Evolutionary conservation across 2,113 vertebrate species (phyloP).

Genomic region (Madoqua kirkii): DNA sequence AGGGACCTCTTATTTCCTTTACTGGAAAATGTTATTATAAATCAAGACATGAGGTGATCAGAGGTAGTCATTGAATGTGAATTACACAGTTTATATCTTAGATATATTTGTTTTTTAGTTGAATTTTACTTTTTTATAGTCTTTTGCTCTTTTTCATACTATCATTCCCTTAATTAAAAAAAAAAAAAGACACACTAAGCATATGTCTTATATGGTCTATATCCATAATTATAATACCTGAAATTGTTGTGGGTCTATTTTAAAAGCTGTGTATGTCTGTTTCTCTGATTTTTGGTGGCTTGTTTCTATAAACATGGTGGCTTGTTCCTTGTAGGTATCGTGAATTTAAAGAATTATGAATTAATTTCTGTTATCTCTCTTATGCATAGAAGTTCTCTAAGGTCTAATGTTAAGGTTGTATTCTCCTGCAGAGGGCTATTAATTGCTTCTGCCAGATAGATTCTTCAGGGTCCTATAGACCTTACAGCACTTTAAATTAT

Average conservation of each 20-base stretch:
- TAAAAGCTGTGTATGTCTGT: background rate
- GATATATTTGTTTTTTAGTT: background rate
- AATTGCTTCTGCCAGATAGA: background rate
- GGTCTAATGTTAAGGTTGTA: background rate
- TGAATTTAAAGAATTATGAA: background rate
- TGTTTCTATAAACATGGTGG: background rate
- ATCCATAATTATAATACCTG: background rate
- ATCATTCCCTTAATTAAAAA: background rate
- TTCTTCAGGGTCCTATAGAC: background rate
- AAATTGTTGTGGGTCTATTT: background rate
- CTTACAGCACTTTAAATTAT: background rate
- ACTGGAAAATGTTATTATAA: background rate
- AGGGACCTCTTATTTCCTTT: background rate
- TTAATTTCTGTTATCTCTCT: background rate
- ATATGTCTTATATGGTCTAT: background rate
- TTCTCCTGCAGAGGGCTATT: background rate
- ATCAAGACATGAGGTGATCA: background rate
- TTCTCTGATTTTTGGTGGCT: background rate
- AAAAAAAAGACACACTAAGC: background rate
- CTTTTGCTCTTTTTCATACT: background rate
- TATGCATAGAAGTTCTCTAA: background rate
- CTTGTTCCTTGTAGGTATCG: background rate
- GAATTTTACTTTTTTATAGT: background rate
- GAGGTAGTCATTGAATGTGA: background rate
- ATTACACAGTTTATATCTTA: background rate